phyloP scores from a whole-genome alignment of 35 echinoderm and acorn worm genomes.

The Ophioderma brevispina region DNA sequence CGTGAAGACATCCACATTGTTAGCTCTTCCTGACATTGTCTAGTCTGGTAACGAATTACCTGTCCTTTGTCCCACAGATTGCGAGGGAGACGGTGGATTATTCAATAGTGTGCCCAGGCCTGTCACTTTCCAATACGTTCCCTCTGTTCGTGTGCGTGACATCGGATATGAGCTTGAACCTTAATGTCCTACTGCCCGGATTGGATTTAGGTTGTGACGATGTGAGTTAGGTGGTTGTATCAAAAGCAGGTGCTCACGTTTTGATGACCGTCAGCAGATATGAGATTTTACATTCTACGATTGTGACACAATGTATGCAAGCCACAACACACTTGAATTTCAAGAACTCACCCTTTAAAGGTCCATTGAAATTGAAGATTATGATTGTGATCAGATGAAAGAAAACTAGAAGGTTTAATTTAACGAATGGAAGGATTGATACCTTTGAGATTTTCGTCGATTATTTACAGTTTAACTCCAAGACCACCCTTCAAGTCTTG shows the following conservation, averaged over 20 bases:
- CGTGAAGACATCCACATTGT: too few species aligned
- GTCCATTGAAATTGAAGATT: not conserved
- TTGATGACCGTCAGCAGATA: conserved; percentile 47
- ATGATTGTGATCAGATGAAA: not conserved
- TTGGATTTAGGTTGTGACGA: conserved; percentile 38
- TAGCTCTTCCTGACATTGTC: too few species aligned
- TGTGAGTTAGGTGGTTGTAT: not conserved
- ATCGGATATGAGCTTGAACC: not conserved
- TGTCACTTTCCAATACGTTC: conserved; percentile 62
- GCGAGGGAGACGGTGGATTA: conserved; percentile 87
- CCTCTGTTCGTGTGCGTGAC: conserved; percentile 71
- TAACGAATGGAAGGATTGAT: not conserved
- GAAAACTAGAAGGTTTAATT: not conserved
- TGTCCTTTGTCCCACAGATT: conserved; percentile 52
- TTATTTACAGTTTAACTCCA: not conserved
- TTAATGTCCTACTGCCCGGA: conserved; percentile 34
- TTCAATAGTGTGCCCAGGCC: conserved; percentile 37
- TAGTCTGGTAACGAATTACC: too few species aligned
- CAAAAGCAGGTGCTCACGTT: conserved; percentile 31
- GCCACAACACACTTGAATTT: not conserved
- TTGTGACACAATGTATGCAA: conserved; percentile 73
- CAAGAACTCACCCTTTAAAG: not conserved
- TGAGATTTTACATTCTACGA: conserved; percentile 70
- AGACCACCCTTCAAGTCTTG: not conserved
- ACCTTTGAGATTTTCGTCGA: not conserved